phyloP scores from a whole-genome alignment of 2,888 invertebrate genomes.

The Junonia oenone region DNA sequence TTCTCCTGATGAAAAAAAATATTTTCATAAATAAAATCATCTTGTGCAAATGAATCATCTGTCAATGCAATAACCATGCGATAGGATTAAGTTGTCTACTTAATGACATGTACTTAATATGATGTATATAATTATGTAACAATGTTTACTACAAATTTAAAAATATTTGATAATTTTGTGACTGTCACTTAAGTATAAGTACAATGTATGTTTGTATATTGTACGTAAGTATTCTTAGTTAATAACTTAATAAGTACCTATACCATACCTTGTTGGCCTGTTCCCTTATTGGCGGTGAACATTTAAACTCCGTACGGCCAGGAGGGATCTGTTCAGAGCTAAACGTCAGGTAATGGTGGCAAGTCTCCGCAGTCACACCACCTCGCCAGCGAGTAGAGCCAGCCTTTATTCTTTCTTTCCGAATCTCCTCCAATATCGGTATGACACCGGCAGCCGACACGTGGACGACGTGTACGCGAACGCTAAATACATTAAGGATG shows the following conservation, averaged over 20 bases:
- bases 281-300: constrained; percentile 85
- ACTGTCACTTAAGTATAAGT: too few species aligned
- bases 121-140: too few species aligned
- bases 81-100: neutral
- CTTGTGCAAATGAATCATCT: neutral
- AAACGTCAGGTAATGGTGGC: constrained; percentile 85
- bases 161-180: too few species aligned
- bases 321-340: constrained; percentile 82
- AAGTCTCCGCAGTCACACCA: constrained; percentile 85
- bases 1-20: constrained; percentile 57
- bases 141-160: too few species aligned
- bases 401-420: constrained; percentile 51
- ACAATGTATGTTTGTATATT: too few species aligned
- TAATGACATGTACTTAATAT: too few species aligned
- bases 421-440: constrained; percentile 74
- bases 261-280: constrained; percentile 80
- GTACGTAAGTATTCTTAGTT: too few species aligned
- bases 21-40: neutral
- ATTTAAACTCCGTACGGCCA: constrained; percentile 84
- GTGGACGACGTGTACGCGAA: constrained; percentile 84
- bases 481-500: constrained; percentile 49
- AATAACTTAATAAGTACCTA: too few species aligned
- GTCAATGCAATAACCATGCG: neutral
- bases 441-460: constrained; percentile 83
- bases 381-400: constrained; percentile 78